These are phyloP conservation scores for Antheraea assamensis DNA, from an alignment of 2,888 invertebrate species.

Conservation along the genomic window DNA sequence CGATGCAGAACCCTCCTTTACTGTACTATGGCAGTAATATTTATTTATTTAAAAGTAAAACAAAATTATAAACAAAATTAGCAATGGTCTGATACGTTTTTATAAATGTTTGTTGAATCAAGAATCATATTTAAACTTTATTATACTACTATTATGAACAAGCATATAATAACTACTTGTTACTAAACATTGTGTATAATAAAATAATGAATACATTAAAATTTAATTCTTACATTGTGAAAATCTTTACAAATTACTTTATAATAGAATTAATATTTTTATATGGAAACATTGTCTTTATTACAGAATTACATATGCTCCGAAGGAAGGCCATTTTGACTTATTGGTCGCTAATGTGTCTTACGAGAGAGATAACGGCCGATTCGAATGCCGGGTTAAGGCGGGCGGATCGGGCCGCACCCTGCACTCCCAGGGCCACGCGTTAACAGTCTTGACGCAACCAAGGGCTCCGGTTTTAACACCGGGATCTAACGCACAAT, in stretches of 20 bases:
- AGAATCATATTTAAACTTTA: too few species aligned
- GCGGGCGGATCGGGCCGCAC: conserved; percentile 91
- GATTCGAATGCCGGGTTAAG: conserved; percentile 94
- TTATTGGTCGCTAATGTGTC: conserved; percentile 93
- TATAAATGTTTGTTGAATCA: too few species aligned
- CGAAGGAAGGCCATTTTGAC: conserved; percentile 93
- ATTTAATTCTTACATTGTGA: background rate
- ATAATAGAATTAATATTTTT: background rate
- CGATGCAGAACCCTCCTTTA: too few species aligned
- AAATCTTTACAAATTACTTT: background rate
- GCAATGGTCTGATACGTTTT: too few species aligned
- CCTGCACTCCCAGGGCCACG: conserved; percentile 91
- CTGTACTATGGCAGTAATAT: too few species aligned
- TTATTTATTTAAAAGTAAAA: too few species aligned
- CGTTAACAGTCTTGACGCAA: conserved; percentile 92
- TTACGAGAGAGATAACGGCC: conserved; percentile 95
- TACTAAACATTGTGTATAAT: too few species aligned
- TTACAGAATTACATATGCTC: conserved; percentile 88
- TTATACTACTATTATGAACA: too few species aligned
- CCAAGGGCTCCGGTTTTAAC: conserved; percentile 91
- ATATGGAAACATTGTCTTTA: conserved; percentile 29
- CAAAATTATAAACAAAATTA: too few species aligned
- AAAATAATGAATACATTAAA: too few species aligned
- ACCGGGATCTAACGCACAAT: conserved; percentile 89
- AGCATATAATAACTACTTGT: too few species aligned